A percentile compares a stretch with the other conserved stretches of the same genome.
Evolutionary conservation across 2,113 vertebrate genomes (phyloP).

Genomic region (Willisornis vidua): DNA sequence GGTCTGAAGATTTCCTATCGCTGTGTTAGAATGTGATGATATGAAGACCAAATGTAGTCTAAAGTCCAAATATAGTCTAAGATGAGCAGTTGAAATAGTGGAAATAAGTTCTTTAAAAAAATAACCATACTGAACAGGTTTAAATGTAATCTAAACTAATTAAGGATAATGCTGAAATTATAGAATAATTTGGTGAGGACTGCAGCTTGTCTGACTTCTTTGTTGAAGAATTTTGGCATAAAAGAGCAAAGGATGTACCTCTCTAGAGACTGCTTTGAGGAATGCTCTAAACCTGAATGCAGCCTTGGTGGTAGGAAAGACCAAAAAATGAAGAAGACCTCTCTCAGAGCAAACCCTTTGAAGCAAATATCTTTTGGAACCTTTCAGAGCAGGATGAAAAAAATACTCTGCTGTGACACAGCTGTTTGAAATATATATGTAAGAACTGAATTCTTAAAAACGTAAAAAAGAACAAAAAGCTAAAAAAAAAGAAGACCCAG

Average conservation of each 20-base stretch:
- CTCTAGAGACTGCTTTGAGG: background rate
- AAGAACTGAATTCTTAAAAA: background rate
- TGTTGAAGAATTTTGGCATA: background rate
- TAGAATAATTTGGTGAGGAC: background rate
- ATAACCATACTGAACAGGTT: background rate
- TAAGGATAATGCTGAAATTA: background rate
- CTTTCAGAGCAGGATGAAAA: background rate
- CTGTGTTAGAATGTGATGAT: background rate
- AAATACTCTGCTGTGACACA: background rate
- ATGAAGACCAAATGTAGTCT: background rate
- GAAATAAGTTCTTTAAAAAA: background rate
- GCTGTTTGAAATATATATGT: background rate
- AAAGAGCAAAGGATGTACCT: background rate
- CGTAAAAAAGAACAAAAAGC: background rate
- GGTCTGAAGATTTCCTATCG: background rate
- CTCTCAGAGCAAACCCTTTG: background rate
- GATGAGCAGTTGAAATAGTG: background rate
- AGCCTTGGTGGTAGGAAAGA: background rate
- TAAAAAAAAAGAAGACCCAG: background rate
- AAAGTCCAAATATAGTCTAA: background rate
- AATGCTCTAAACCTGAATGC: background rate
- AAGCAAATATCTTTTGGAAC: slow-evolving; percentile 14
- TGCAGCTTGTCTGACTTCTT: background rate
- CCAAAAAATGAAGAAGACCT: background rate
- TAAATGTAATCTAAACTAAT: background rate